These are phyloP conservation scores for Drosophila helvetica DNA, from an alignment of 2,888 invertebrate genomes.

Conservation along the genomic window DNA sequence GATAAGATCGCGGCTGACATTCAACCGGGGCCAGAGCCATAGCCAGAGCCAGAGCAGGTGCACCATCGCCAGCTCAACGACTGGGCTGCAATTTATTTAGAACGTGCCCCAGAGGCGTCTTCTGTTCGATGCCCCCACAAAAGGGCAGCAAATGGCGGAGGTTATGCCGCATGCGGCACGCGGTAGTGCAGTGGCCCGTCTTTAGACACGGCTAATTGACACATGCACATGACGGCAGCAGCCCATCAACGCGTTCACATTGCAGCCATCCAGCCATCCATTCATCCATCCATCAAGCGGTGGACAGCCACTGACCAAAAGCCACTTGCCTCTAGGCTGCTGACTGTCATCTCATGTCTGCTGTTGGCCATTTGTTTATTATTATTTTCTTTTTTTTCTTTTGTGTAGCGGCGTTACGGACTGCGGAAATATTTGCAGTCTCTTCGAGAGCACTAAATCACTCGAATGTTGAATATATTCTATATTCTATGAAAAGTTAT, in stretches of 20 bases:
- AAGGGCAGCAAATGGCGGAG: conserved; percentile 74
- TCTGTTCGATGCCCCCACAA: conserved; percentile 32
- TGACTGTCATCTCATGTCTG: conserved; percentile 46
- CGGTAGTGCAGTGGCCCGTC: conserved; percentile 31
- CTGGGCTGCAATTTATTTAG: conserved; percentile 53
- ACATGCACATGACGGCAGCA: conserved; percentile 35
- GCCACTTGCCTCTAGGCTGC: conserved; percentile 30
- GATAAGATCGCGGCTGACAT: conserved; percentile 77
- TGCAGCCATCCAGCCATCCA: conserved; percentile 35
- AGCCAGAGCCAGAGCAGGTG: conserved; percentile 62
- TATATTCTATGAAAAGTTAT: conserved; percentile 19
- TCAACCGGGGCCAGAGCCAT: conserved; percentile 51
- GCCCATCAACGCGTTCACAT: conserved; percentile 37
- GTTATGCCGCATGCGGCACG: conserved; percentile 45
- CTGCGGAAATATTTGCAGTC: conserved; percentile 59
- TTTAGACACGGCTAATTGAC: conserved; percentile 51
- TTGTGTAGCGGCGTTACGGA: conserved; percentile 38
- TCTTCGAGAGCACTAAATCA: conserved; percentile 26
- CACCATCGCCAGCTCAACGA: conserved; percentile 30
- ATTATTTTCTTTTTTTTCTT: conserved; percentile 2
- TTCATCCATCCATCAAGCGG: conserved; percentile 32
- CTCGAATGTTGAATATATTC: conserved; percentile 19
- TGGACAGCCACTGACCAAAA: conserved; percentile 39
- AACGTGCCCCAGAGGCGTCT: conserved; percentile 55
- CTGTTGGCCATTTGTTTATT: conserved; percentile 14